Base-by-base conservation (phyloP, 2,797 vertebrate genomes). In the Hemibagrus guttatus region DNA sequence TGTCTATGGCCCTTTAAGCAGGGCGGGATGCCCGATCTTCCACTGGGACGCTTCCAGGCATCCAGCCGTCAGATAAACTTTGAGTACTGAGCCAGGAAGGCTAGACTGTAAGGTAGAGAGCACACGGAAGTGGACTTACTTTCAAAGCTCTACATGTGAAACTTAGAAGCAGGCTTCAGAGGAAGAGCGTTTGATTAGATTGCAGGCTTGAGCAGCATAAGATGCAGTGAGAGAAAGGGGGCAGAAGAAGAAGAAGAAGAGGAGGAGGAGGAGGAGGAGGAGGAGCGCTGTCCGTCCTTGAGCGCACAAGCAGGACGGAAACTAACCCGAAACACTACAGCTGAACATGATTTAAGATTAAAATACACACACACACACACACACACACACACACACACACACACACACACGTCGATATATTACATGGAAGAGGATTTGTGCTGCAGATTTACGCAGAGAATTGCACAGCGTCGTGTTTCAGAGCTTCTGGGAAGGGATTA, bases 61-160 rank as follows among this genome's bases (percentile, higher is more conserved):
- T 91, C 88, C 85, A 93, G 94, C 88, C 92, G 94, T 81, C 82
- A 94, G 95, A 96, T 96, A 95, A 96, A 97, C 96, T 96, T 96
- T 85, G 56, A 64, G 56, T 59, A 42, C 75, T 39, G 63, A 80
- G 84, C 59, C 72, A 85, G 72, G 42, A 72, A 72, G 64, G 52
- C 95, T 96, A 68, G 81, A 82, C 81, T 68, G 17, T 13, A 31
- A 52, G 63, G 46, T 16, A 52, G 81, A 66, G 14, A 95, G 64
- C 84, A 72, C 76, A 59, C 78, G 75, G 72, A 59, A 76, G 80
- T 85, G 79, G 81, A 82, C 81, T 82, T 68, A 66, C 63, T 82
- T 66, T 66, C 31, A 61, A 79, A 87, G 46, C 74, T 21, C 6
- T 58, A 8, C 23, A 42, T n/a, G 78, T 49, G 16, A 49, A 66